Evolutionary conservation across 2,888 invertebrate species (phyloP).

Genomic region (Sialis fuliginosa): DNA sequence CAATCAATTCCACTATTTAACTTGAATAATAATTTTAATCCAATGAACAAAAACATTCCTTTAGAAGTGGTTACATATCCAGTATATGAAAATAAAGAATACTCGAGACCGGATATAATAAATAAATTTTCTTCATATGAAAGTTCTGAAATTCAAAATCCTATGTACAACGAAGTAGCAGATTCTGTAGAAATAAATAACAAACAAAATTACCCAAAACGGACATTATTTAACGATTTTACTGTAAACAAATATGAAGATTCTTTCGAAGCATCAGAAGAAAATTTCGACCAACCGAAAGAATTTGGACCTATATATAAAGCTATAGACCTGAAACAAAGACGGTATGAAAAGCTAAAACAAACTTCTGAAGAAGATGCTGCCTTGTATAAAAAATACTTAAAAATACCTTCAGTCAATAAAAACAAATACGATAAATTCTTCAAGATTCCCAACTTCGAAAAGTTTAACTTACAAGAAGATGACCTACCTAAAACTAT

Average conservation of each 20-base stretch:
- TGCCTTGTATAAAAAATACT: constrained; percentile 3
- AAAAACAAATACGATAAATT: constrained; percentile 4
- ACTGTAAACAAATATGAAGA: no score
- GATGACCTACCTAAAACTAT: background rate
- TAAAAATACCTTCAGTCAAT: constrained; percentile 1
- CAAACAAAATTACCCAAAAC: background rate
- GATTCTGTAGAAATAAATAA: no score
- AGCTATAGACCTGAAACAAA: constrained; percentile 5
- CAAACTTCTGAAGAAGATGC: constrained; percentile 4
- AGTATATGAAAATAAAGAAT: no score
- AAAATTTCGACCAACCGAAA: background rate
- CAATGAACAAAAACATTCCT: no score
- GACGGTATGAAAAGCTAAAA: constrained; percentile 1
- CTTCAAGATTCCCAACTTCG: constrained; percentile 5
- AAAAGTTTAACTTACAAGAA: background rate
- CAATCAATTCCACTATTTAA: no score
- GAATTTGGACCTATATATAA: constrained; percentile 3
- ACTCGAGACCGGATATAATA: no score
- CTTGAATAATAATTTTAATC: no score
- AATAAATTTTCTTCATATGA: no score
- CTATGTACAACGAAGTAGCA: no score
- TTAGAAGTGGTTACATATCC: no score
- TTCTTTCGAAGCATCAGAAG: background rate
- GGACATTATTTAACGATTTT: background rate
- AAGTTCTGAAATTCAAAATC: no score